phyloP scores from a whole-genome alignment of 1,140 invertebrate genomes.

The Trichomalopsis sarcophagae region DNA sequence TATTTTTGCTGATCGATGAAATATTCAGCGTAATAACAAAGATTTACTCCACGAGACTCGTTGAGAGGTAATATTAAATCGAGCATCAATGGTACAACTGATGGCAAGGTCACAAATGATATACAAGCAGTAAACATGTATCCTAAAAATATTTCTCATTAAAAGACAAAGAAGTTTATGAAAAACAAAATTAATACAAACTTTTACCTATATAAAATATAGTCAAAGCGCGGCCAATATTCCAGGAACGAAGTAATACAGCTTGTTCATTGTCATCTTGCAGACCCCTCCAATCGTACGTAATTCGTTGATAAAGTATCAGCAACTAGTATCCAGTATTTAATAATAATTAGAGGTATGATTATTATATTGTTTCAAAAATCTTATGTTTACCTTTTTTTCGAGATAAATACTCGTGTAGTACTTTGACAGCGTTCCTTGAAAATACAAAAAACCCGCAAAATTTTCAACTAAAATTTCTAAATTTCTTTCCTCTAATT shows the following conservation, averaged over 20 bases:
- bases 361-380: neutral
- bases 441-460: constrained; percentile 6
- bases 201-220: constrained; percentile 1
- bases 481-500: neutral
- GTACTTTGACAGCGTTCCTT: neutral
- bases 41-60: neutral
- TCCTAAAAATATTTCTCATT: neutral
- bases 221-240: neutral
- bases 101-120: neutral
- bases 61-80: constrained; percentile 3
- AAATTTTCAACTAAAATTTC: constrained; percentile 32
- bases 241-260: neutral
- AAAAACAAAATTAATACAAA: neutral
- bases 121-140: neutral
- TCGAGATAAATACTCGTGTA: neutral
- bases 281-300: neutral
- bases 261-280: neutral
- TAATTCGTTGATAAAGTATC: neutral
- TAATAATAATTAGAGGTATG: neutral
- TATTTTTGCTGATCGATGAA: constrained; percentile 36
- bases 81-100: neutral
- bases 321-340: neutral
- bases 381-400: constrained; percentile 20
- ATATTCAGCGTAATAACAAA: constrained; percentile 17
- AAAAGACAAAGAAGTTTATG: neutral